A percentile compares a stretch with the other conserved stretches of the same genome.
Evolutionary conservation across 1,140 invertebrate species (phyloP).

Genomic region (Hydropsyche tenuis): DNA sequence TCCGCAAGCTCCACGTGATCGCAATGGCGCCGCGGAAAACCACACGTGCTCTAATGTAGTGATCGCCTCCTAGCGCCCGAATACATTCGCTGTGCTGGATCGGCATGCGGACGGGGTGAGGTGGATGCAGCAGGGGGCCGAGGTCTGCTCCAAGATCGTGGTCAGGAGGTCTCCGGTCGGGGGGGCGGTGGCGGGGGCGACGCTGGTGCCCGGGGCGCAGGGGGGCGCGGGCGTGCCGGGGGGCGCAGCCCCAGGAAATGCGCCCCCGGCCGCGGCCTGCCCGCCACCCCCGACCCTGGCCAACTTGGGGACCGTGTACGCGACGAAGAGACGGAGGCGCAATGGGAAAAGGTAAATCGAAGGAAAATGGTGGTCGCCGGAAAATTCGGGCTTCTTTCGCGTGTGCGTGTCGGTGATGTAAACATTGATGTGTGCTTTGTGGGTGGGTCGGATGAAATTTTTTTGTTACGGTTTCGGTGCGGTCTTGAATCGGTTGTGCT

Average conservation of each 20-base stretch:
- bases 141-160: constrained; percentile 31
- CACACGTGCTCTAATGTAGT: no score
- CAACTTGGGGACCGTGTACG: constrained; percentile 92
- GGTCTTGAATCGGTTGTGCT: no score
- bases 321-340: constrained; percentile 87
- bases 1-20: constrained; percentile 26
- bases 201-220: not conserved
- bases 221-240: constrained; percentile 20
- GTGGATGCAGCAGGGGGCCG: constrained; percentile 4
- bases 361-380: no score
- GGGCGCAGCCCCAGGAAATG: constrained; percentile 57
- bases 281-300: constrained; percentile 74
- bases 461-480: no score
- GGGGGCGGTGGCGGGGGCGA: constrained; percentile 35
- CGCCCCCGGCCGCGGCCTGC: constrained; percentile 47
- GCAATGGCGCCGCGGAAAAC: not conserved
- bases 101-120: constrained; percentile 15
- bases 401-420: no score
- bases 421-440: no score
- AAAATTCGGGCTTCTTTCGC: no score
- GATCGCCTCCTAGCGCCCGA: not conserved
- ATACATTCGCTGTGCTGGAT: not conserved
- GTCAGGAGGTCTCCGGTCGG: constrained; percentile 53
- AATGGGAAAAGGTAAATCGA: constrained; percentile 89
- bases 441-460: no score